Evolutionary conservation across 2,113 vertebrate genomes (phyloP).

Genomic region (Ochotona princeps): DNA sequence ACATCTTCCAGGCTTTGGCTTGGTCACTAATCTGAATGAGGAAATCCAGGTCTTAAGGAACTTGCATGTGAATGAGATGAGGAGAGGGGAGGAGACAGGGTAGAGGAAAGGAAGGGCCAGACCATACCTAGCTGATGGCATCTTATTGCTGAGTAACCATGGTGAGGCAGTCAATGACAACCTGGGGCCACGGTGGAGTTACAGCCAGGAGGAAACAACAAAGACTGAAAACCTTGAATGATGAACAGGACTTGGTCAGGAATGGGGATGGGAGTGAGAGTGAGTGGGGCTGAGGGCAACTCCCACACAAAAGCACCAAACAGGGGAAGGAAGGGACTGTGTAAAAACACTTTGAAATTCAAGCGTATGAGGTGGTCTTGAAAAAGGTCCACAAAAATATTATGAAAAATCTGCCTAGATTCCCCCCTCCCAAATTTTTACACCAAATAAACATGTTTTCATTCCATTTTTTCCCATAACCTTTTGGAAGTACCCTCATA

Average conservation of each 20-base stretch:
- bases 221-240: constrained; percentile 17
- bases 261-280: too few relatives aligned
- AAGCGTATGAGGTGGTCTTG: too few relatives aligned
- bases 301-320: neutral
- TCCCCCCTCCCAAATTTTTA: too few relatives aligned
- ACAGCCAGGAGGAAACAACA: neutral
- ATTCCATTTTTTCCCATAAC: too few relatives aligned
- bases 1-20: neutral
- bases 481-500: too few relatives aligned
- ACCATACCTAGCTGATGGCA: neutral
- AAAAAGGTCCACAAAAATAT: too few relatives aligned
- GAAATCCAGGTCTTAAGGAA: neutral
- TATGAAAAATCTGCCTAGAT: too few relatives aligned
- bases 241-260: constrained; percentile 1
- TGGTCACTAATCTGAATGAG: constrained; percentile 24
- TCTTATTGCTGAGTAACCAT: neutral
- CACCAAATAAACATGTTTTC: too few relatives aligned
- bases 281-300: neutral
- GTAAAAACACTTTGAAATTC: too few relatives aligned
- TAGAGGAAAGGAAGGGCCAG: neutral
- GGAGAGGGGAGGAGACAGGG: neutral
- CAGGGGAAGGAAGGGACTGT: too few relatives aligned
- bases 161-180: neutral
- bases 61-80: neutral
- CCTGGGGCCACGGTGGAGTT: neutral